Evolutionary conservation across 2,797 vertebrate genomes (phyloP).

Genomic region (Chiroxiphia lanceolata): DNA sequence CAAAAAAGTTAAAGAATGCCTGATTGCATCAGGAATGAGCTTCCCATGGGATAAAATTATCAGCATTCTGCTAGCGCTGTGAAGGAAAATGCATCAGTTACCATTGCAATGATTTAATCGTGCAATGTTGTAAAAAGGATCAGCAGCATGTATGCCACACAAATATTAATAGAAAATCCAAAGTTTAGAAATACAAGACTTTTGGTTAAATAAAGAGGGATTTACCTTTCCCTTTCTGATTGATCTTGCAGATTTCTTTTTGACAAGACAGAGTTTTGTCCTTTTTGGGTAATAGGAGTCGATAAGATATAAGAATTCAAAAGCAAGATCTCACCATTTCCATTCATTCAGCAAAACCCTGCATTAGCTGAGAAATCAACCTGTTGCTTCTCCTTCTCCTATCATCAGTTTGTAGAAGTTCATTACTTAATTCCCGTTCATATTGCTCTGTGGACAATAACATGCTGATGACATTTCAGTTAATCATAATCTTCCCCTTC

Average conservation of each 20-base stretch:
- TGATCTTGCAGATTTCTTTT: background rate
- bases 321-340: background rate
- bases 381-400: conserved; percentile 30
- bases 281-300: background rate
- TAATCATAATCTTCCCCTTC: conserved; percentile 39
- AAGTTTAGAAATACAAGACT: background rate
- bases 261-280: background rate
- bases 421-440: conserved; percentile 57
- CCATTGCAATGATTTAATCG: conserved; percentile 28
- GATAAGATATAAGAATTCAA: background rate
- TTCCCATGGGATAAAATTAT: conserved; percentile 63
- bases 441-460: conserved; percentile 30
- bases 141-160: background rate
- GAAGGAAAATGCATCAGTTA: conserved; percentile 63
- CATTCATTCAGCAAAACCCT: background rate
- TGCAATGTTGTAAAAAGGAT: background rate
- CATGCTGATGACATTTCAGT: conserved; percentile 53
- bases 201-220: background rate
- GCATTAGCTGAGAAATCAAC: conserved; percentile 33
- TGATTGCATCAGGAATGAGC: conserved; percentile 58
- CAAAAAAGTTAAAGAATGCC: conserved; percentile 20
- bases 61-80: conserved; percentile 48
- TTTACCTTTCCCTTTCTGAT: background rate
- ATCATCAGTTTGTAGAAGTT: conserved; percentile 7
- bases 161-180: background rate